Conservation (phyloP, 2,113 vertebrate genomes). For the Chlamydotis undulata region DNA sequence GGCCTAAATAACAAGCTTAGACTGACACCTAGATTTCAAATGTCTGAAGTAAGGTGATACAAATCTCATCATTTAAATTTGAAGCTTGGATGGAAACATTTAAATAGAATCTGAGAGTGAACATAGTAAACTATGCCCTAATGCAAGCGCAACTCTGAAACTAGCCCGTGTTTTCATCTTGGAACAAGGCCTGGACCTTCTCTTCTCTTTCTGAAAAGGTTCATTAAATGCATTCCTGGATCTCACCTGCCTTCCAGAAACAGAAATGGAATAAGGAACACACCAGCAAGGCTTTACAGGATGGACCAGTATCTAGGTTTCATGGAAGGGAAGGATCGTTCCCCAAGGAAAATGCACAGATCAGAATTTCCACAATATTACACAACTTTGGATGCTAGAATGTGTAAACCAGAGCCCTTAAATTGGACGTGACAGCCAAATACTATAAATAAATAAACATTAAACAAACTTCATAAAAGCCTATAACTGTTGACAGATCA, state of each 20-base stretch:
- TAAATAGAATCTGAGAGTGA: neutral
- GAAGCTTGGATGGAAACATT: neutral
- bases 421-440: neutral
- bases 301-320: neutral
- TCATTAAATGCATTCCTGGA: neutral
- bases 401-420: neutral
- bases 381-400: neutral
- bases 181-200: neutral
- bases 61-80: neutral
- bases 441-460: neutral
- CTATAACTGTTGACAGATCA: neutral
- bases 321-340: neutral
- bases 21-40: neutral
- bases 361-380: neutral
- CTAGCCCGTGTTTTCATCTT: neutral
- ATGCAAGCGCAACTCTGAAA: neutral
- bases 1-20: neutral
- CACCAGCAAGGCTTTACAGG: neutral
- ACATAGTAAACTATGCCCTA: neutral
- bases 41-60: neutral
- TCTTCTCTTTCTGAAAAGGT: neutral
- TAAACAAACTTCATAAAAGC: neutral
- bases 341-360: neutral
- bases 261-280: neutral
- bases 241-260: neutral